Conservation (phyloP, 2,113 vertebrate genomes). For the Nothocercus nigrocapillus region DNA sequence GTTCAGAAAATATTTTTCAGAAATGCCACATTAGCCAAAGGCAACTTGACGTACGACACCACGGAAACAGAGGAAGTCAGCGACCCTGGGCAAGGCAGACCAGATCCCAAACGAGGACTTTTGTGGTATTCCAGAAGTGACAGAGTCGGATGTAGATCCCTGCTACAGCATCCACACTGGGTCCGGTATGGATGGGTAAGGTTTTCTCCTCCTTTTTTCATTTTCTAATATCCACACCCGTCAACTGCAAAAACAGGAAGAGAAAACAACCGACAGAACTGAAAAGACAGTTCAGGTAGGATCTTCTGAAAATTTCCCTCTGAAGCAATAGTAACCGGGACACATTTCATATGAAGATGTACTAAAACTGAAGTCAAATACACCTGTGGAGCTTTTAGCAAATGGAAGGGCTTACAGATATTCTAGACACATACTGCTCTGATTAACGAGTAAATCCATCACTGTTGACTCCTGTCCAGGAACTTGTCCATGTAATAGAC, state of each 20-base stretch:
- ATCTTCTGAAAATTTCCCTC: neutral
- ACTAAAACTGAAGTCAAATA: neutral
- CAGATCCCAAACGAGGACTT: neutral
- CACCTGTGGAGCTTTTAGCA: neutral
- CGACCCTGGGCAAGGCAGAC: rapidly evolving
- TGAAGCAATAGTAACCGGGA: neutral
- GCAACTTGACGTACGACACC: neutral
- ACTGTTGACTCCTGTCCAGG: neutral
- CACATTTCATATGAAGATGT: no score
- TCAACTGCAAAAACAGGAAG: no score
- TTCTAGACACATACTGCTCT: neutral
- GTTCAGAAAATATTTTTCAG: neutral
- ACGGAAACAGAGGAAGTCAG: neutral
- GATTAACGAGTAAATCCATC: neutral
- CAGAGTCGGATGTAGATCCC: neutral
- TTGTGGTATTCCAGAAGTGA: no score
- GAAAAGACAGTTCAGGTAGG: neutral
- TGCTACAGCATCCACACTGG: neutral
- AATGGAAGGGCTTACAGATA: neutral
- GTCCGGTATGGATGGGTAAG: no score
- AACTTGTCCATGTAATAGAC: neutral
- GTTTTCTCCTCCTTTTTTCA: no score
- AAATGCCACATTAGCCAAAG: neutral
- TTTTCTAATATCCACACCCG: no score
- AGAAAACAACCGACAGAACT: neutral